Evolutionary conservation across 2,888 invertebrate species (phyloP).

Genomic region (Perizoma flavofasciatum): DNA sequence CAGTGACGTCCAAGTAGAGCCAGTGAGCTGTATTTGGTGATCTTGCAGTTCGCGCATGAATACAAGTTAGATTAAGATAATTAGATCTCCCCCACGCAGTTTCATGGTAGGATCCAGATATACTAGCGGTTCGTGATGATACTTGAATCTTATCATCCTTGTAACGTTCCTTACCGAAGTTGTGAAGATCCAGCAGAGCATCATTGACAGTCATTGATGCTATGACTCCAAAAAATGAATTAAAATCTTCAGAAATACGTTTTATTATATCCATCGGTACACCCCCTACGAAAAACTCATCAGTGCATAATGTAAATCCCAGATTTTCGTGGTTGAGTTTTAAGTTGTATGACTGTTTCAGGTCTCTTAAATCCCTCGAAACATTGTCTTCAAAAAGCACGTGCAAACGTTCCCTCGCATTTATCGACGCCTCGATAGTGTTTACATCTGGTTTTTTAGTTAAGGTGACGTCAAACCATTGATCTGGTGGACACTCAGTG

Average conservation of each 20-base stretch:
- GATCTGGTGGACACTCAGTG: slow-evolving; percentile 59
- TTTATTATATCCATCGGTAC: slow-evolving; percentile 53
- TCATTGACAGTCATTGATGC: slow-evolving; percentile 62
- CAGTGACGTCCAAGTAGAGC: slow-evolving; percentile 63
- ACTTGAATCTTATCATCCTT: slow-evolving; percentile 61
- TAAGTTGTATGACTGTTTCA: slow-evolving; percentile 1
- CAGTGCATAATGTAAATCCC: slow-evolving; percentile 51
- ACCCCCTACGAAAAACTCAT: slow-evolving; percentile 69
- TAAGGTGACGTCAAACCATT: slow-evolving; percentile 70
- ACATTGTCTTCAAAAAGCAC: slow-evolving; percentile 45
- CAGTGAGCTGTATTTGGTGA: slow-evolving; percentile 60
- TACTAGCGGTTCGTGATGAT: slow-evolving; percentile 70
- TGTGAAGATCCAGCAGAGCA: slow-evolving; percentile 60
- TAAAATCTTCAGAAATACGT: slow-evolving; percentile 50
- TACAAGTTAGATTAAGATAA: slow-evolving; percentile 68
- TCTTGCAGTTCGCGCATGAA: slow-evolving; percentile 58
- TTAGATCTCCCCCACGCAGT: slow-evolving; percentile 68
- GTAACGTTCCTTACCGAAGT: slow-evolving; percentile 57
- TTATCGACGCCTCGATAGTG: slow-evolving; percentile 69
- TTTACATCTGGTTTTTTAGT: slow-evolving; percentile 59
- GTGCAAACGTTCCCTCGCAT: slow-evolving; percentile 68
- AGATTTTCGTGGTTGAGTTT: slow-evolving; percentile 4
- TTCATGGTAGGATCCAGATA: slow-evolving; percentile 74
- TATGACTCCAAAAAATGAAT: slow-evolving; percentile 58
- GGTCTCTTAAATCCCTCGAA: background rate